These are phyloP conservation scores for Tragelaphus buxtoni DNA, from an alignment of 2,113 vertebrate species.

Conservation along the genomic window DNA sequence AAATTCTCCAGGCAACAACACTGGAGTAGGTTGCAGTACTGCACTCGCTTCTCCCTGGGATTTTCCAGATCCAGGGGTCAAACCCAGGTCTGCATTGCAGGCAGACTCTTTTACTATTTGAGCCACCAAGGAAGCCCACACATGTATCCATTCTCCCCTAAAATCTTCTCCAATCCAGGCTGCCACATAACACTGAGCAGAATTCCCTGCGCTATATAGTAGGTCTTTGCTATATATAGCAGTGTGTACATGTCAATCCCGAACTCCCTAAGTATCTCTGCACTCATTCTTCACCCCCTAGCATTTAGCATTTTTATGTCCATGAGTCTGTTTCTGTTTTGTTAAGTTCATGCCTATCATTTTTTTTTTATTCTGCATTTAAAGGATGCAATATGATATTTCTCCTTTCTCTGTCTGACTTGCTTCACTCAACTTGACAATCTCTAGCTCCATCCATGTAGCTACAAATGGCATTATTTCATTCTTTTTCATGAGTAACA, in stretches of 20 bases:
- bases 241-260: background rate
- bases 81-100: background rate
- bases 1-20: background rate
- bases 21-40: background rate
- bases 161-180: background rate
- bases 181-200: background rate
- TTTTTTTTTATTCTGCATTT: background rate
- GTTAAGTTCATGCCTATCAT: background rate
- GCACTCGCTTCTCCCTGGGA: background rate
- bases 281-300: background rate
- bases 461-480: background rate
- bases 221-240: background rate
- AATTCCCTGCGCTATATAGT: background rate
- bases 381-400: background rate
- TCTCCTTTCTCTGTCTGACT: background rate
- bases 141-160: background rate
- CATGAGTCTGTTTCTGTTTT: background rate
- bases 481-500: background rate
- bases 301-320: background rate
- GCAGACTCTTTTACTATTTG: background rate
- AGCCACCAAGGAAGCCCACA: background rate
- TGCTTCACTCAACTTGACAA: background rate
- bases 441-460: background rate
- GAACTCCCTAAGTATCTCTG: background rate
- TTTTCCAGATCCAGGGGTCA: background rate